Conservation (phyloP, 2,113 vertebrate species). For the Saguinus imperator region DNA sequence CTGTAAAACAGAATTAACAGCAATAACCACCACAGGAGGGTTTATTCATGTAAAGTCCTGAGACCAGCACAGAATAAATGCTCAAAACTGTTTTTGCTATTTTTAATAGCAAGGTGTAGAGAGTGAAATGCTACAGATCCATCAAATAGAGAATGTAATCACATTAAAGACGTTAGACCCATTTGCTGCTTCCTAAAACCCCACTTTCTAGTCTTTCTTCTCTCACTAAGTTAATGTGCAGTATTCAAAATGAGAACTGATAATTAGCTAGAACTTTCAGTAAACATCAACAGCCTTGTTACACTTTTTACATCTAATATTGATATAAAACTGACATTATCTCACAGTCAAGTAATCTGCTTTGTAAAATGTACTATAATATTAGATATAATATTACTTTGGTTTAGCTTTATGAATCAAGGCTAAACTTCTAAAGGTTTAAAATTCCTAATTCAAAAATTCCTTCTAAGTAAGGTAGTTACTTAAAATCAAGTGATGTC, state of each 20-base stretch:
- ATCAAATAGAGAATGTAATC: neutral
- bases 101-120: conserved; percentile 26
- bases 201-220: neutral
- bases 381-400: conserved; percentile 11
- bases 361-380: conserved; percentile 51
- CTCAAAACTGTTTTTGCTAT: conserved; percentile 8
- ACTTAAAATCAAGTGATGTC: conserved; percentile 52
- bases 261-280: conserved; percentile 44
- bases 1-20: conserved; percentile 26
- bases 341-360: conserved; percentile 23
- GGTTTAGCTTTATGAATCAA: conserved; percentile 39
- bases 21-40: neutral
- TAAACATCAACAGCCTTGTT: neutral
- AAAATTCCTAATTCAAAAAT: conserved; percentile 31
- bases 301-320: conserved; percentile 20
- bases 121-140: neutral
- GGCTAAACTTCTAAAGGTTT: conserved; percentile 47
- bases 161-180: neutral
- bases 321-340: conserved; percentile 30
- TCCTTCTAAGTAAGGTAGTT: neutral
- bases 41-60: neutral
- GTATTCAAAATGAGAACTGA: neutral
- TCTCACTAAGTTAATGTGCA: neutral
- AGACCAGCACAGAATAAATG: neutral
- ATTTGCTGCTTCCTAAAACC: neutral